Base-by-base conservation (phyloP, 2,797 vertebrate genomes). In the Ambastaia sidthimunki region DNA sequence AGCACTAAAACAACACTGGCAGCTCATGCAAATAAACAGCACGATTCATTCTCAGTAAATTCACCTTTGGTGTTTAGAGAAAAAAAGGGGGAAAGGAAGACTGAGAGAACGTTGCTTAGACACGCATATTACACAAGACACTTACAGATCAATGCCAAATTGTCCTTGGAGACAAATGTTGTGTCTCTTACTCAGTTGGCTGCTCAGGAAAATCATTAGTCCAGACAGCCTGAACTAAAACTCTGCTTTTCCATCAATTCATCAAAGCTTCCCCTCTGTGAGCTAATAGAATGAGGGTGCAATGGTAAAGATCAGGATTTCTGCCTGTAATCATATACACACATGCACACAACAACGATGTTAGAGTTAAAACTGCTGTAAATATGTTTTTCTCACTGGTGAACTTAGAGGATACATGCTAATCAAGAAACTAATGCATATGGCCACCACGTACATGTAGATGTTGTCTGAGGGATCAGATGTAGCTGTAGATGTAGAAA, bases 151-250 rank as follows among this genome's bases (percentile, higher is more conserved):
- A 91, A 93, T 93, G 91, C 87, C 77, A 80, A 89, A 91, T 91
- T 92, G 92, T 93, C 92, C 92, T 92, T 90, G 87, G 91, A 93
- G 92, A 90, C 92, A 91, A 93, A 94, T 90, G 91, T 86, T 88
- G 87, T 86, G 84, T 86, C 81, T 86, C 90, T 93, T 89, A 92
- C 93, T 93, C 92, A 90, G 90, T 90, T 92, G 92, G 87, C 90
- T 88, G 89, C 90, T 93, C 90, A 91, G 92, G 90, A 92, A 93
- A 90, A 91, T 94, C 92, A 92, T 93, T 93, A 93, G 93, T 92
- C 91, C 88, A 91, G 89, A 90, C 84, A 84, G 80, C 62, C 70
- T 74, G 71, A 80, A 80, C 78, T 80, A 73, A 80, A 80, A 80
- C 70, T 55, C 59, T 73, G 50, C 62, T 73, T 80, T 23, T 73